Percentiles rank a stretch among this genome's conserved stretches.
Evolutionary conservation across 2,797 vertebrate genomes (phyloP).

Genomic region (Smutsia temminckii): DNA sequence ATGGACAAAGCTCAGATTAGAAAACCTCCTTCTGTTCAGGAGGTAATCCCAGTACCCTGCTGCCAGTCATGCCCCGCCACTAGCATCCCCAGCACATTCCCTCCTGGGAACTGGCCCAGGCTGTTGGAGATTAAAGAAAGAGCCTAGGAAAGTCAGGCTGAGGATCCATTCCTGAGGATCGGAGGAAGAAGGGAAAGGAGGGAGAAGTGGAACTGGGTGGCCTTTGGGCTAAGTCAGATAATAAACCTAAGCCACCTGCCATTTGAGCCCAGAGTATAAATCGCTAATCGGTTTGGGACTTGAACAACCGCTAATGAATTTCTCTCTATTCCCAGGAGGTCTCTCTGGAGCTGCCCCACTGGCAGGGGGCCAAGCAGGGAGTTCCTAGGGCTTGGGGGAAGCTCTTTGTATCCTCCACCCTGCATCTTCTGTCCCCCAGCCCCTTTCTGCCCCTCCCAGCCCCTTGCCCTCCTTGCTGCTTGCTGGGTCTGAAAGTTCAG

Average conservation of each 20-base stretch:
- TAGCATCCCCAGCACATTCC: not conserved
- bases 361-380: constrained; percentile 41
- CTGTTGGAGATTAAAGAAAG: constrained; percentile 32
- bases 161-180: not conserved
- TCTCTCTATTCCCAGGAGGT: constrained; percentile 66
- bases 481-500: not conserved
- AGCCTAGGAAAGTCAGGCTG: not conserved
- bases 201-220: constrained; percentile 52
- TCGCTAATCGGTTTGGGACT: constrained; percentile 69
- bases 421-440: not conserved
- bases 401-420: not conserved
- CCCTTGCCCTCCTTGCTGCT: not conserved
- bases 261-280: constrained; percentile 60
- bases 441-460: not conserved
- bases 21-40: constrained; percentile 25
- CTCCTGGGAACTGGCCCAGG: constrained; percentile 28
- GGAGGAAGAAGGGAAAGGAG: not conserved
- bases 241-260: constrained; percentile 66
- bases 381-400: constrained; percentile 19
- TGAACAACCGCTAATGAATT: constrained; percentile 70
- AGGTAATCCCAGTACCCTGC: constrained; percentile 14
- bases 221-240: constrained; percentile 68
- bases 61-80: not conserved
- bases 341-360: constrained; percentile 1
- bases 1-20: constrained; percentile 44